Base-by-base conservation (phyloP, 2,797 vertebrate genomes). In the Anguilla megastoma region DNA sequence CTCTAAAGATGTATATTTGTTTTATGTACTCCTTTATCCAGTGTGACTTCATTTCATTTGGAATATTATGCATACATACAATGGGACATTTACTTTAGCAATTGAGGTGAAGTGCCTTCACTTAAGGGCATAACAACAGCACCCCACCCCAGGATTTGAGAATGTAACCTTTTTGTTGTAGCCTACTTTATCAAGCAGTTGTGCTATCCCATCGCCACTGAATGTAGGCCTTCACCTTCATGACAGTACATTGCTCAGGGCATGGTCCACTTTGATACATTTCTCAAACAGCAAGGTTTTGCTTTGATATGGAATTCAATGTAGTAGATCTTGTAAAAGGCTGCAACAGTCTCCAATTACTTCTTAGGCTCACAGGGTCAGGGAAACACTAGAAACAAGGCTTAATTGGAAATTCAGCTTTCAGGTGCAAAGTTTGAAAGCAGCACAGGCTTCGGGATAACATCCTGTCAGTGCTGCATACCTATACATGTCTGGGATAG, bases 181-280 rank as follows among this genome's bases (percentile, higher is more conserved):
- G 5, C 10, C 76, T 24, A 18, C 1, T 80, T 80, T 45, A 76
- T 16, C 30, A 14, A 76, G 3, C 30, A 14, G 14, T 16, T 36
- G 4, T 33, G 18, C 18, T 45, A 18, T 33, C 45, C 18, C 36
- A 79, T 36, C 16, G 14, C 45, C 74, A 33, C 30, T 36, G 74
- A 71, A 36, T 24, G 88, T 58, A 88, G 12, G 80, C 66, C 33
- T 69, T 74, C 54, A 14, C 48, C 58, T 89, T 85, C 27, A 86
- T 69, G 87, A 58, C 84, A 63, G 54, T 63, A 58, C 82, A 86
- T 89, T 60, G 88, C 66, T 82, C 45, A 69, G 63, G 69, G 50
- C 0, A 87, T 91, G 92, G 93, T 94, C 93, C 89, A 87, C 90
- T 94, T 92, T 93, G 90, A 94, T 94, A 85, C 66, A 50, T 1